These are phyloP conservation scores for Tetraodon nigroviridis DNA, from an alignment of 2,113 vertebrate genomes.

Conservation along the genomic window DNA sequence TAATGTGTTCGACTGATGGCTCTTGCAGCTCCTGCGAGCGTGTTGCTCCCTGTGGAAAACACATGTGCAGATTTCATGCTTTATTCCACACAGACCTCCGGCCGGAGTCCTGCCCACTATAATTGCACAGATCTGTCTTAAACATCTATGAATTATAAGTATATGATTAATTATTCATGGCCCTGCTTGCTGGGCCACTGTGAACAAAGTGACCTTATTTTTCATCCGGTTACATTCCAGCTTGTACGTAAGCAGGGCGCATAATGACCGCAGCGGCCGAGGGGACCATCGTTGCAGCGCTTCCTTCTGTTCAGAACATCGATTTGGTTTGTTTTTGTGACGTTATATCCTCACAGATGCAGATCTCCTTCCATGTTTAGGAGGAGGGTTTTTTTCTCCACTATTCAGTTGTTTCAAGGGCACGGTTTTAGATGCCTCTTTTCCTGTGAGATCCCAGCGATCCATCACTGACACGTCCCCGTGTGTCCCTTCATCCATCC, in stretches of 20 bases:
- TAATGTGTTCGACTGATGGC: too few species aligned
- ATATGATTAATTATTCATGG: conserved; percentile 69
- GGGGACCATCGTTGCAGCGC: background rate
- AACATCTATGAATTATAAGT: conserved; percentile 72
- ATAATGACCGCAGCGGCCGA: conserved; percentile 6
- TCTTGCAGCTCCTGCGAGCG: too few species aligned
- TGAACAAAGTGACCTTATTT: conserved; percentile 72
- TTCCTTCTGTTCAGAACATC: background rate
- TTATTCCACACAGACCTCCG: too few species aligned
- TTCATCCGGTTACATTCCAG: conserved; percentile 41
- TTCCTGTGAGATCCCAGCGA: background rate
- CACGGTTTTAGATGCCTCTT: conserved; percentile 14
- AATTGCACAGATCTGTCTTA: conserved; percentile 74
- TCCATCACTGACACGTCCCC: conserved; percentile 6
- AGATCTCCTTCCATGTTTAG: background rate
- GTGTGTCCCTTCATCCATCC: conserved; percentile 13
- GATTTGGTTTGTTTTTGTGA: too few species aligned
- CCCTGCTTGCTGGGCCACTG: conserved; percentile 64
- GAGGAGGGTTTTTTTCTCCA: background rate
- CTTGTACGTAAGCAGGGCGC: conserved; percentile 24
- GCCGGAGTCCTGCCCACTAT: conserved; percentile 17
- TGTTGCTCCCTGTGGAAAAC: too few species aligned
- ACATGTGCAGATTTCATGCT: too few species aligned
- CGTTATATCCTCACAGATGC: too few species aligned
- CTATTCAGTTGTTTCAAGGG: conserved; percentile 6